Evolutionary conservation across 2,797 vertebrate genomes (phyloP).

Genomic region (Lithobates sylvaticus): DNA sequence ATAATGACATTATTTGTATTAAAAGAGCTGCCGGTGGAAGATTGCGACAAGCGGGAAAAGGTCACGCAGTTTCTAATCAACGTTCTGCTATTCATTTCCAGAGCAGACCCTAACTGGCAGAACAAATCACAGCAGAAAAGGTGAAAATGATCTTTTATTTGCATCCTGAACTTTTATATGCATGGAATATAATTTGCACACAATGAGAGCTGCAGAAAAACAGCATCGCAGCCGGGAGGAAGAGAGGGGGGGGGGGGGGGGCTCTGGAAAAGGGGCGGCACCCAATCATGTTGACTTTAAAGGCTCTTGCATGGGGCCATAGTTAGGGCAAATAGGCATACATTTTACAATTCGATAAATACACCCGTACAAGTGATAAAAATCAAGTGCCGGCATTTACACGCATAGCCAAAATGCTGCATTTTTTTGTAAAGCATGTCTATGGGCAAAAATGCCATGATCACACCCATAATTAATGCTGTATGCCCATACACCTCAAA

Average conservation of each 20-base stretch:
- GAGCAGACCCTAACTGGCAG: not conserved
- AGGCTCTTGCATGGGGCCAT: too few relatives aligned
- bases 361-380: too few relatives aligned
- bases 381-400: too few relatives aligned
- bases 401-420: too few relatives aligned
- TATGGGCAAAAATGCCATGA: too few relatives aligned
- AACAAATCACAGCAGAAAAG: not conserved
- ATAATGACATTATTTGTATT: slow-evolving; percentile 52
- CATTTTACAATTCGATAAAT: too few relatives aligned
- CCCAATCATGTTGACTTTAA: too few relatives aligned
- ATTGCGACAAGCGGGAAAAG: slow-evolving; percentile 5
- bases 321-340: too few relatives aligned
- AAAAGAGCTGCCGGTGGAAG: slow-evolving; percentile 2
- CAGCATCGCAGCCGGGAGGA: not conserved
- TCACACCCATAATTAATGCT: too few relatives aligned
- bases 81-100: not conserved
- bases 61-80: slow-evolving; percentile 15
- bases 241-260: too few relatives aligned
- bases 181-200: not conserved
- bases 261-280: not conserved
- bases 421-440: too few relatives aligned
- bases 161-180: not conserved
- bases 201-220: not conserved
- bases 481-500: too few relatives aligned
- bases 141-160: not conserved